Conservation (phyloP, 2,797 vertebrate genomes). For the Lagodon rhomboides region DNA sequence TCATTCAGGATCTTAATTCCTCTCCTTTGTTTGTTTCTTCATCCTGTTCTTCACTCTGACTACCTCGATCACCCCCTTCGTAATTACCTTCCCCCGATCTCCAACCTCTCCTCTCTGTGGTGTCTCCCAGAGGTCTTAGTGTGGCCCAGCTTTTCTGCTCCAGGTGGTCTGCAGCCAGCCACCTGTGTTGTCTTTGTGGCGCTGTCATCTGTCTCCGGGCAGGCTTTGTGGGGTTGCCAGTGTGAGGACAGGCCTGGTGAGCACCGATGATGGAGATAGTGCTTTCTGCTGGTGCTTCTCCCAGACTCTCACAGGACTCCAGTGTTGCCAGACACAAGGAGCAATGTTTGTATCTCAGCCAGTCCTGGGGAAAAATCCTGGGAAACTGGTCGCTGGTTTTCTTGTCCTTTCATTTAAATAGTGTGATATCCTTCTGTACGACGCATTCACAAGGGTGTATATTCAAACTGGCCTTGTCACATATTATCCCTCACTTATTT, state of each 20-base stretch:
- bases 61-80: not conserved
- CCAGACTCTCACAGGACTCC: constrained; percentile 69
- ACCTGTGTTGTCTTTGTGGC: constrained; percentile 87
- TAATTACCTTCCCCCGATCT: constrained; percentile 10
- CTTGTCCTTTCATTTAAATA: not conserved
- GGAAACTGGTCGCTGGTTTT: constrained; percentile 35
- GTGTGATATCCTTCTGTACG: not conserved
- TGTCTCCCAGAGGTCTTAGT: constrained; percentile 66
- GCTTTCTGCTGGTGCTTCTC: constrained; percentile 70
- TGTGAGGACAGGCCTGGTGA: constrained; percentile 79
- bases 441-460: not conserved
- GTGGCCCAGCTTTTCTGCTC: constrained; percentile 68
- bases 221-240: constrained; percentile 83
- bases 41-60: constrained; percentile 14
- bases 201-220: constrained; percentile 84
- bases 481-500: not conserved
- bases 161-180: constrained; percentile 85
- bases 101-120: constrained; percentile 43
- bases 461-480: not conserved
- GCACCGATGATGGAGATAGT: constrained; percentile 82
- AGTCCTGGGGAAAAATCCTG: constrained; percentile 41
- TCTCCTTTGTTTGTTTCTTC: constrained; percentile 14
- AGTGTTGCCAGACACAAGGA: constrained; percentile 64
- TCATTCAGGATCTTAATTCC: not conserved
- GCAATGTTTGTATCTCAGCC: constrained; percentile 49